Evolutionary conservation across 2,113 vertebrate species (phyloP).

Genomic region (Microcebus tavaratra): DNA sequence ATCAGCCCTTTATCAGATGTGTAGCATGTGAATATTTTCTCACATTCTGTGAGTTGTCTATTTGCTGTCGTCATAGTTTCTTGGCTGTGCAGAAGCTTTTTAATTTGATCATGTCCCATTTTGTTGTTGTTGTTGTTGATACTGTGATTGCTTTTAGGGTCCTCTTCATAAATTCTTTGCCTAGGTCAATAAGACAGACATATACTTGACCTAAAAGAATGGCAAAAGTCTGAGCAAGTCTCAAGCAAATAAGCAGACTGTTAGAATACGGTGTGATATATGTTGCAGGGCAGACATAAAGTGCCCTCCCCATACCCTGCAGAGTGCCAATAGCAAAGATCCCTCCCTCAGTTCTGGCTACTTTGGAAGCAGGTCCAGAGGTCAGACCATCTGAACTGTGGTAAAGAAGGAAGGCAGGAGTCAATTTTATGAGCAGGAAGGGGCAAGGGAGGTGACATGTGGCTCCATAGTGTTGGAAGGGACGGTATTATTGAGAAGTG

Average conservation of each 20-base stretch:
- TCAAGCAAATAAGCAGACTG: neutral
- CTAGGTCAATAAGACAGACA: neutral
- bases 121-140: too few species aligned
- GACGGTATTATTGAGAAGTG: neutral
- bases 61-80: too few species aligned
- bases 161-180: neutral
- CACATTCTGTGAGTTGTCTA: too few species aligned
- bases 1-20: too few species aligned
- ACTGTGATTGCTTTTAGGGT: too few species aligned
- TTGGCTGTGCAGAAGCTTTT: too few species aligned
- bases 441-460: neutral
- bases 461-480: accelerated
- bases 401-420: neutral
- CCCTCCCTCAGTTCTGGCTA: neutral
- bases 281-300: neutral
- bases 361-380: too few species aligned
- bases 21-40: too few species aligned
- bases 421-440: neutral
- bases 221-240: neutral
- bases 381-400: neutral
- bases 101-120: too few species aligned
- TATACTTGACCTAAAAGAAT: neutral
- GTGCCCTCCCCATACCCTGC: neutral
- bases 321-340: accelerated
- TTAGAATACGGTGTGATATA: neutral